phyloP scores from a whole-genome alignment of 2,888 invertebrate genomes.

The Tetragonisca angustula region DNA sequence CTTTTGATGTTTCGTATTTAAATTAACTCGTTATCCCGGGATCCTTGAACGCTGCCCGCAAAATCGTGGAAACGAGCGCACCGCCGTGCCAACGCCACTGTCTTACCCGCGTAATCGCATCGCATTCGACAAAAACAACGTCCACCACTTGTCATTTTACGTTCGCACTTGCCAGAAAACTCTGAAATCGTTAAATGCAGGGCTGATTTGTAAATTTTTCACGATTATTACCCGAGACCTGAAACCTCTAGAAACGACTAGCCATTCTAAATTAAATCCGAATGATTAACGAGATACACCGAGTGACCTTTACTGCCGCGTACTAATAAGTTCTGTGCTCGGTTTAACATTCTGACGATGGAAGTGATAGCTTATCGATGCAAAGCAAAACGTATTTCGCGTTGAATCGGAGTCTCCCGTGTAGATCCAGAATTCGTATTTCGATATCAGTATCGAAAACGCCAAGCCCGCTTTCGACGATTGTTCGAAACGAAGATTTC shows the following conservation, averaged over 20 bases:
- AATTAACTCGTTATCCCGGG: conserved; percentile 71
- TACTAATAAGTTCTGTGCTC: conserved; percentile 60
- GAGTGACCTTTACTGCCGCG: conserved; percentile 56
- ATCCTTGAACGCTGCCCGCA: conserved; percentile 60
- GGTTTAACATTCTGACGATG: conserved; percentile 43
- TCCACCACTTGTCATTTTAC: neutral
- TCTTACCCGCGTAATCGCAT: conserved; percentile 27
- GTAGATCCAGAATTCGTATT: conserved; percentile 5
- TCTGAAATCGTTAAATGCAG: neutral
- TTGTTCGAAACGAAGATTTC: neutral
- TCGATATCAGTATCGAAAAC: neutral
- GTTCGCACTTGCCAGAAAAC: neutral
- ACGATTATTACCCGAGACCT: conserved; percentile 23
- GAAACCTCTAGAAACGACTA: neutral
- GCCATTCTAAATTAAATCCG: conserved; percentile 37
- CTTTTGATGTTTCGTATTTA: conserved; percentile 73
- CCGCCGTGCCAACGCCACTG: neutral
- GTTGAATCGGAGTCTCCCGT: conserved; percentile 36
- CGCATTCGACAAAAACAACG: conserved; percentile 4
- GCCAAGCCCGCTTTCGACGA: neutral
- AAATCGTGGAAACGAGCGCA: conserved; percentile 46
- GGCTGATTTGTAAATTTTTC: conserved; percentile 9
- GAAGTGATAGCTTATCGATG: conserved; percentile 62
- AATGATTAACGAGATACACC: conserved; percentile 56
- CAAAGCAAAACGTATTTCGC: conserved; percentile 37